Evolutionary conservation across 2,888 invertebrate genomes (phyloP).

Genomic region (Temnothorax rugatulus): DNA sequence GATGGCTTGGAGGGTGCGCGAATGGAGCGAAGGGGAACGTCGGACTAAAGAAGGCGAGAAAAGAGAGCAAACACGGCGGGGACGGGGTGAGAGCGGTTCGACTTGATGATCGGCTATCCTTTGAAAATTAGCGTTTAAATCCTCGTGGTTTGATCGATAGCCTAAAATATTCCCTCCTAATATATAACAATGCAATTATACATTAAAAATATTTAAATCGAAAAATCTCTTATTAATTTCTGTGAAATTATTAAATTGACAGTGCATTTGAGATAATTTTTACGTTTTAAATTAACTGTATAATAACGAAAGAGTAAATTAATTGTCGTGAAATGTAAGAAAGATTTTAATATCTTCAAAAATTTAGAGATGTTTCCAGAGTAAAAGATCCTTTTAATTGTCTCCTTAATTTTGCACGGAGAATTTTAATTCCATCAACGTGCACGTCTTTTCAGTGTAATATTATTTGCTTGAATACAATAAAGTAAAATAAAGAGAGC

Average conservation of each 20-base stretch:
- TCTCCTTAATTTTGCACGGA: not conserved
- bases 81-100: conserved; percentile 60
- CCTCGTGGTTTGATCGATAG: conserved; percentile 60
- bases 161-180: conserved; percentile 30
- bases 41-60: conserved; percentile 67
- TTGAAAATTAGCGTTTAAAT: conserved; percentile 80
- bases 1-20: conserved; percentile 82
- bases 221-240: not conserved
- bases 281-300: not conserved
- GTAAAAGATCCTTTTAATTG: conserved; percentile 1
- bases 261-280: not conserved
- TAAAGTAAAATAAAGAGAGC: not conserved
- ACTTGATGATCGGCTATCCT: conserved; percentile 79
- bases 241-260: not conserved
- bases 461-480: not conserved
- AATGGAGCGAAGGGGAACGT: conserved; percentile 68
- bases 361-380: not conserved
- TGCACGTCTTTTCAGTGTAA: not conserved
- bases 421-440: conserved; percentile 2
- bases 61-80: conserved; percentile 55
- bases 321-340: not conserved
- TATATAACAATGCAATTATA: not conserved
- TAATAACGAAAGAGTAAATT: not conserved
- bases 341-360: not conserved
- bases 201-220: not conserved